phyloP scores from a whole-genome alignment of 2,888 invertebrate genomes.

The Harpalus rufipes region DNA sequence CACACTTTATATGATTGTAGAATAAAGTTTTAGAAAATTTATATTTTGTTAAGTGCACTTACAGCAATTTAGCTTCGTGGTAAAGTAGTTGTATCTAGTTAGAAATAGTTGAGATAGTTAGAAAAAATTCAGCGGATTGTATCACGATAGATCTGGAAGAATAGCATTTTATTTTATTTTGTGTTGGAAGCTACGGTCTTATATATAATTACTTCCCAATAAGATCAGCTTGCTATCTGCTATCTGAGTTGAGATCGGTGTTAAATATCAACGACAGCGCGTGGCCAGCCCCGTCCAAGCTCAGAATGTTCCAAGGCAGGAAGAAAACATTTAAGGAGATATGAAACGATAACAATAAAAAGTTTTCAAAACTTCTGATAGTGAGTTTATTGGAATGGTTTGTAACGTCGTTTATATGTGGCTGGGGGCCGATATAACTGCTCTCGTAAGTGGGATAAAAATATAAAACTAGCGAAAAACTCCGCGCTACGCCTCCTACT shows the following conservation, averaged over 20 bases:
- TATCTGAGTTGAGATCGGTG: slow-evolving; percentile 28
- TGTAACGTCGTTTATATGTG: slow-evolving; percentile 66
- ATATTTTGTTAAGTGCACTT: not conserved
- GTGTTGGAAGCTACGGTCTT: not conserved
- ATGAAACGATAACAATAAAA: slow-evolving; percentile 67
- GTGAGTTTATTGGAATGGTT: slow-evolving; percentile 67
- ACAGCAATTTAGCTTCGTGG: not conserved
- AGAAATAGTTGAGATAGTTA: slow-evolving; percentile 5
- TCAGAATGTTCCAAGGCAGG: slow-evolving; percentile 24
- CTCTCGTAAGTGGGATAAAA: slow-evolving; percentile 65
- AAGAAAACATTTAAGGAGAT: slow-evolving; percentile 66
- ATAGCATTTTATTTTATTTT: slow-evolving; percentile 8
- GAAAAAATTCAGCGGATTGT: not conserved
- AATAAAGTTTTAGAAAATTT: not conserved
- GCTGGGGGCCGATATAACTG: slow-evolving; percentile 66
- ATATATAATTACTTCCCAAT: slow-evolving; percentile 30
- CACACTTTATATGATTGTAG: no score
- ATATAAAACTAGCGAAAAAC: slow-evolving; percentile 63
- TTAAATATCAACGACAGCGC: slow-evolving; percentile 36
- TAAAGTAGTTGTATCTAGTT: not conserved
- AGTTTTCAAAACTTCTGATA: slow-evolving; percentile 66
- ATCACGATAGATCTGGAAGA: not conserved
- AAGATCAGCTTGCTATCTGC: slow-evolving; percentile 12
- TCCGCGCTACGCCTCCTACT: slow-evolving; percentile 25
- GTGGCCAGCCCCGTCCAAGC: slow-evolving; percentile 24